These are phyloP conservation scores for Sylvia atricapilla DNA, from an alignment of 2,113 vertebrate species.

Conservation along the genomic window DNA sequence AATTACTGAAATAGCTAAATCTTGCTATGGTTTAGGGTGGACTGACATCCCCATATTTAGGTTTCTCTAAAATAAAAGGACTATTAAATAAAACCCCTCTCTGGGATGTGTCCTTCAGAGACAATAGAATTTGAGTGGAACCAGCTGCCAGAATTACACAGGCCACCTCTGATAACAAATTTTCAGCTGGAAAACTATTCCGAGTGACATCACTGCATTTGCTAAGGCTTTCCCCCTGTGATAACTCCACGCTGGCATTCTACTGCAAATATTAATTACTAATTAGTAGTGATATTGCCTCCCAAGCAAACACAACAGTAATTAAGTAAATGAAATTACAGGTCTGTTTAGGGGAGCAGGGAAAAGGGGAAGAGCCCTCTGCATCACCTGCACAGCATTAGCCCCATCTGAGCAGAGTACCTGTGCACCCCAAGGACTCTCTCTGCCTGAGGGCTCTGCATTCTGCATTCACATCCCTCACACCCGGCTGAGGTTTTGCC, in stretches of 20 bases:
- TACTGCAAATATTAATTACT: slow-evolving; percentile 9
- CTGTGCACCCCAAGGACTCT: not conserved
- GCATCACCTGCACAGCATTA: not conserved
- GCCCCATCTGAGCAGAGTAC: not conserved
- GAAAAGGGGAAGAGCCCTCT: not conserved
- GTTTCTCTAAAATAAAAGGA: not conserved
- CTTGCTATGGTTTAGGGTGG: not conserved
- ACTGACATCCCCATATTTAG: not conserved
- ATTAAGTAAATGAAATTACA: slow-evolving; percentile 31
- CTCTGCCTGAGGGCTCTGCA: not conserved
- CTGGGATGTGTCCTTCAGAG: not conserved
- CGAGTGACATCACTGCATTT: not conserved
- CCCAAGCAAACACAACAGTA: not conserved
- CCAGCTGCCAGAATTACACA: not conserved
- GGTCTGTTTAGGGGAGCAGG: not conserved
- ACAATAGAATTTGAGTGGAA: not conserved
- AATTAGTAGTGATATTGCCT: not conserved
- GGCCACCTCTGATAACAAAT: not conserved
- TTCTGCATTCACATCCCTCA: not conserved
- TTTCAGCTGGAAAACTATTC: not conserved
- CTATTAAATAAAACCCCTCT: not conserved
- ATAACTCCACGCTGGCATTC: not conserved
- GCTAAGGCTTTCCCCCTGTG: not conserved
- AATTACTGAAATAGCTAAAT: not conserved
- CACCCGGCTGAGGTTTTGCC: not conserved